Conservation (phyloP, 2,888 invertebrate species). For the Drosophila kambysellisi region DNA sequence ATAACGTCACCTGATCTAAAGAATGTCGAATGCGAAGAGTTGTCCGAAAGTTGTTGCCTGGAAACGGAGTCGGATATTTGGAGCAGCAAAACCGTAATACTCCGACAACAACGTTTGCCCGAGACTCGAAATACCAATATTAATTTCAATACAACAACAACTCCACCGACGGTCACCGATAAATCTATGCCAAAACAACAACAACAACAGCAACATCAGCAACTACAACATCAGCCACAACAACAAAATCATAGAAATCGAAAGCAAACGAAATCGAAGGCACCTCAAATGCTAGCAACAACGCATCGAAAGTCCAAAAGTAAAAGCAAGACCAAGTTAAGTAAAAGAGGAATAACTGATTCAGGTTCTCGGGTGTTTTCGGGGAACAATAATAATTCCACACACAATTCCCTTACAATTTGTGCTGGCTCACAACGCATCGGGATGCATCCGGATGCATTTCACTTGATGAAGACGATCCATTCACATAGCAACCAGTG, state of each 20-base stretch:
- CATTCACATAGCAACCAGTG: not conserved
- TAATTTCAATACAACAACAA: constrained; percentile 1
- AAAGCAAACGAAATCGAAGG: constrained; percentile 25
- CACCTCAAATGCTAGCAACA: constrained; percentile 34
- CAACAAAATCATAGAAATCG: constrained; percentile 25
- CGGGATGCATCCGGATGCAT: constrained; percentile 1
- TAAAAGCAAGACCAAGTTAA: constrained; percentile 55
- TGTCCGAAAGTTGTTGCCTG: not conserved
- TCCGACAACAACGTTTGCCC: not conserved
- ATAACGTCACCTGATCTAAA: not conserved
- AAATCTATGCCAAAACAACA: constrained; percentile 35
- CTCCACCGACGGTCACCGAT: constrained; percentile 20
- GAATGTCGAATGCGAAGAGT: not conserved
- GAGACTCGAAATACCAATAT: not conserved
- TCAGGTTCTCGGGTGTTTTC: not conserved
- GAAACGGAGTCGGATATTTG: not conserved
- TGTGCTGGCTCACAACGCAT: constrained; percentile 2
- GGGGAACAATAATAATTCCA: not conserved
- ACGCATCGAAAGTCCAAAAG: constrained; percentile 69
- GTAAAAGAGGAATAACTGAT: not conserved
- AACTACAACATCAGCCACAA: constrained; percentile 5
- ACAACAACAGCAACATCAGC: not conserved
- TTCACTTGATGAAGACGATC: not conserved
- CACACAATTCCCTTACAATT: not conserved
- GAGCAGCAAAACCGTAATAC: constrained; percentile 2